phyloP scores from a whole-genome alignment of 2,113 vertebrate species.

The Lasiurus borealis region DNA sequence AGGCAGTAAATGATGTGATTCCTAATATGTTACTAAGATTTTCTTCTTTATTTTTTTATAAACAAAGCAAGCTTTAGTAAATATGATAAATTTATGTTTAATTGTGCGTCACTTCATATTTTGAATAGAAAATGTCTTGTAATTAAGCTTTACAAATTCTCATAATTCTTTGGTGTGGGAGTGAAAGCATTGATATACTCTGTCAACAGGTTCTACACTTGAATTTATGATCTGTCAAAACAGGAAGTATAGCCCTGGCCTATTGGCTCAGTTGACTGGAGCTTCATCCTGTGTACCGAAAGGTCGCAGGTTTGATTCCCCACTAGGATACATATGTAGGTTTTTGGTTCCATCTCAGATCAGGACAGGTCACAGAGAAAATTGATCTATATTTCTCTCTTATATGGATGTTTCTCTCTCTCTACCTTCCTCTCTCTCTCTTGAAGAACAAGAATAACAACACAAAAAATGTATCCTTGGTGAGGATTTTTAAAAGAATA shows the following conservation, averaged over 20 bases:
- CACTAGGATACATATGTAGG: background rate
- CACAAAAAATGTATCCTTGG: background rate
- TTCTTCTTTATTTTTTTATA: conserved; percentile 8
- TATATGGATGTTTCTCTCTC: background rate
- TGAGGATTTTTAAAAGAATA: background rate
- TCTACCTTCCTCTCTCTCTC: background rate
- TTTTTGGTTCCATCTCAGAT: background rate
- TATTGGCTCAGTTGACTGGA: background rate
- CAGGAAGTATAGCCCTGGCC: background rate
- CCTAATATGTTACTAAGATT: background rate
- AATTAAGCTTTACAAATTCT: background rate
- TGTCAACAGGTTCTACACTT: background rate
- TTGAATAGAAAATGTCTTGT: background rate
- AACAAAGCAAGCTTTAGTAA: background rate
- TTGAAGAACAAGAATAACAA: background rate
- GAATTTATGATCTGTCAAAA: background rate
- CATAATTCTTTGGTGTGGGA: background rate
- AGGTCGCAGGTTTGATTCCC: background rate
- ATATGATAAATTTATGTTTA: background rate
- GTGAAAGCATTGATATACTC: background rate
- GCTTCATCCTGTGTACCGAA: background rate
- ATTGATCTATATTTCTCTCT: background rate
- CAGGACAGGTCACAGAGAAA: background rate
- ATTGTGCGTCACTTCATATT: background rate
- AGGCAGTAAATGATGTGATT: background rate